Evolutionary conservation across 1,140 invertebrate species (phyloP).

Genomic region (Pantala flavescens): DNA sequence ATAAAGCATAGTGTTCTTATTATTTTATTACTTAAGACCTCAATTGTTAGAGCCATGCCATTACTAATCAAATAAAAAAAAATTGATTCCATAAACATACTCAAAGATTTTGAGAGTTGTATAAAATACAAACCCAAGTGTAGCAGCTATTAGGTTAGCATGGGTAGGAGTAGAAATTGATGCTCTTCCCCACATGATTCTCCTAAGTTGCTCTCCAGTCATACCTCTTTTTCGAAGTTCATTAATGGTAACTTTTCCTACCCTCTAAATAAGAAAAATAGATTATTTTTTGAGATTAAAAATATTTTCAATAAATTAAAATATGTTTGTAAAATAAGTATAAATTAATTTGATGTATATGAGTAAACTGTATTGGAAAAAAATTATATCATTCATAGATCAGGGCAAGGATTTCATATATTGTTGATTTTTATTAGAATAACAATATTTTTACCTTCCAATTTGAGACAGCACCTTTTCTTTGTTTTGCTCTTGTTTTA

Average conservation of each 20-base stretch:
- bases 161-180: conserved; percentile 65
- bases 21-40: too few relatives aligned
- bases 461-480: conserved; percentile 90
- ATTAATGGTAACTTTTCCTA: conserved; percentile 76
- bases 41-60: too few relatives aligned
- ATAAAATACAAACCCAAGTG: neutral
- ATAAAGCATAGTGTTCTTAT: too few relatives aligned
- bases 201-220: conserved; percentile 72
- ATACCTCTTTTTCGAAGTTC: conserved; percentile 70
- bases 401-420: too few relatives aligned
- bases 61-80: neutral
- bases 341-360: neutral
- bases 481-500: conserved; percentile 89
- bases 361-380: conserved; percentile 12
- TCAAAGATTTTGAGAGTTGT: neutral
- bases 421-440: too few relatives aligned
- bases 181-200: conserved; percentile 78
- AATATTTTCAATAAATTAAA: too few relatives aligned
- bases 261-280: conserved; percentile 46
- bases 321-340: neutral
- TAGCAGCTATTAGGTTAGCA: neutral
- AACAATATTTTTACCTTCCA: conserved; percentile 72
- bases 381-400: neutral
- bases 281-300: conserved; percentile 13
- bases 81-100: neutral